phyloP scores from a whole-genome alignment of 2,888 invertebrate species.

The Conops quadrifasciatus region DNA sequence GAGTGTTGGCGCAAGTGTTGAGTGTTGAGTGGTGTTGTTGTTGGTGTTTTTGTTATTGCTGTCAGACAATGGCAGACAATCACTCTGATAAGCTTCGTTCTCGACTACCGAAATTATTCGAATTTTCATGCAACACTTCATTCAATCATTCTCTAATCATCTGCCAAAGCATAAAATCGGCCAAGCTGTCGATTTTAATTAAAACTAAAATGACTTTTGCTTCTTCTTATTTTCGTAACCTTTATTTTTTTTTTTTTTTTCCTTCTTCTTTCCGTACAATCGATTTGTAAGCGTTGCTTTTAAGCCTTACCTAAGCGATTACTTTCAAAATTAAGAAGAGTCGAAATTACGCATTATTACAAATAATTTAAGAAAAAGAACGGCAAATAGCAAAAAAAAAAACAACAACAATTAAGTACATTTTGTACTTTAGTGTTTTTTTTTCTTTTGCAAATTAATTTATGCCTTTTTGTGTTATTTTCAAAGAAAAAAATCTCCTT shows the following conservation, averaged over 20 bases:
- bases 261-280: neutral
- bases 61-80: neutral
- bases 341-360: no score
- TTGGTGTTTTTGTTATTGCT: neutral
- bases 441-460: no score
- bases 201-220: neutral
- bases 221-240: no score
- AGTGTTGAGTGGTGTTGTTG: neutral
- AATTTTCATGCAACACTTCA: constrained; percentile 6
- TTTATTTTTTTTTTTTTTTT: neutral
- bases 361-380: no score
- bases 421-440: no score
- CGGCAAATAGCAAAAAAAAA: no score
- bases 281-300: neutral
- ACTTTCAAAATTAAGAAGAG: no score
- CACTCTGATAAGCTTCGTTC: no score
- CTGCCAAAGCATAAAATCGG: constrained; percentile 1
- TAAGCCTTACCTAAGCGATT: neutral
- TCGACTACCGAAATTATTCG: neutral
- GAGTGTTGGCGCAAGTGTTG: no score
- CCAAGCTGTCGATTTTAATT: constrained; percentile 14
- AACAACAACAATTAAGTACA: no score
- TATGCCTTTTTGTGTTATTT: no score
- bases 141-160: neutral
- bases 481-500: neutral